Percentiles rank a stretch among this genome's conserved stretches.
Conservation (phyloP, 2,797 vertebrate species). For the Tauraco hartlaubi region DNA sequence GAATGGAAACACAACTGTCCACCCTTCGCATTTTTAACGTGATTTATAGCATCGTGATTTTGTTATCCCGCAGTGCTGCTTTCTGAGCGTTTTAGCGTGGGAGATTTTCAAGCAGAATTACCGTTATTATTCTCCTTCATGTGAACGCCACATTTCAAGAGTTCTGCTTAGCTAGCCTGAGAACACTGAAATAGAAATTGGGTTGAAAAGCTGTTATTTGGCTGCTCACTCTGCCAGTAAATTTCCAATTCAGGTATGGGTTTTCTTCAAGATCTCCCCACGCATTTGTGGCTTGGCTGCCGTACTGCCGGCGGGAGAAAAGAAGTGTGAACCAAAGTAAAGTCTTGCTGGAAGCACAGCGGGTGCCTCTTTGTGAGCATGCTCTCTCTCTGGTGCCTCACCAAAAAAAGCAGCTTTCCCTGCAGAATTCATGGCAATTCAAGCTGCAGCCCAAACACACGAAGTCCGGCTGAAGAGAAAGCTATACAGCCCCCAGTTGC, state of each 20-base stretch:
- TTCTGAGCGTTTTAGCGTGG: not conserved
- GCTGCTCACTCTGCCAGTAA: not conserved
- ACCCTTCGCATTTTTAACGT: not conserved
- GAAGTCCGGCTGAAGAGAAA: not conserved
- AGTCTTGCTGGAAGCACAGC: not conserved
- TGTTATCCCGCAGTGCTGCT: accelerated
- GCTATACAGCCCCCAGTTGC: accelerated
- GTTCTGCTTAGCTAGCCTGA: not conserved
- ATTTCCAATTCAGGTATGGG: accelerated
- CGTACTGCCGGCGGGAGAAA: not conserved
- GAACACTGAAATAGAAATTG: not conserved
- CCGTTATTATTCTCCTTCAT: not conserved
- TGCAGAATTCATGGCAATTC: not conserved
- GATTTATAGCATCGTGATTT: not conserved
- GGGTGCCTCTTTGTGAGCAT: not conserved
- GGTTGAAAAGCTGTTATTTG: slow-evolving; percentile 1
- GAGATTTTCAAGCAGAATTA: not conserved
- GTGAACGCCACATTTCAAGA: not conserved
- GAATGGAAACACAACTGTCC: accelerated
- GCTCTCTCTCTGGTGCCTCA: not conserved
- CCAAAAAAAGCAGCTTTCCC: not conserved
- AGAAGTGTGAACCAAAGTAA: not conserved
- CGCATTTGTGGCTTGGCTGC: not conserved
- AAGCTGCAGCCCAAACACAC: not conserved
- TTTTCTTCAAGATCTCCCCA: not conserved